Conservation (phyloP, 2,888 invertebrate genomes). For the Eupithecia inturbata region DNA sequence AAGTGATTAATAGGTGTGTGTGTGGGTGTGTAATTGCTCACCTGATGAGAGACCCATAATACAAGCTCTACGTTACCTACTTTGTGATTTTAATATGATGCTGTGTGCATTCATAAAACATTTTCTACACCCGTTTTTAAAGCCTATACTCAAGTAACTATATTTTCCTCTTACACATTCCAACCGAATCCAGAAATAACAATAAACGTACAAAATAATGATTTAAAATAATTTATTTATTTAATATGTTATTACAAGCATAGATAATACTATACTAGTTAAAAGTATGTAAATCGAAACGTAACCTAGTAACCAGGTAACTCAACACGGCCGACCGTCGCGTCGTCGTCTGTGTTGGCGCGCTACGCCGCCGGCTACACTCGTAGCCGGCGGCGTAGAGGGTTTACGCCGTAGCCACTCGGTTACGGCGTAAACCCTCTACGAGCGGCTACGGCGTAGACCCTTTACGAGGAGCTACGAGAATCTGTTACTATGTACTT, state of each 20-base stretch:
- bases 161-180: background rate
- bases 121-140: background rate
- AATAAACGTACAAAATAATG: background rate
- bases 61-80: too few species aligned
- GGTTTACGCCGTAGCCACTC: too few species aligned
- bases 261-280: too few species aligned
- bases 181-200: background rate
- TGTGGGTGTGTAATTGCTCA: too few species aligned
- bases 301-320: conserved; percentile 20
- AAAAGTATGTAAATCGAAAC: background rate
- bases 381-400: too few species aligned
- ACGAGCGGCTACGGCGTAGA: conserved; percentile 32
- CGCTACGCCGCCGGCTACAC: conserved; percentile 30
- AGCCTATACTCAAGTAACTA: background rate
- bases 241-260: too few species aligned
- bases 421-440: conserved; percentile 32
- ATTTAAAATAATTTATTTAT: background rate
- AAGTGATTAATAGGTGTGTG: too few species aligned
- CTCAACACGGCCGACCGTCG: conserved; percentile 13
- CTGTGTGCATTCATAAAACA: background rate
- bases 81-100: too few species aligned
- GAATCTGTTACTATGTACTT: background rate
- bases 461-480: conserved; percentile 25
- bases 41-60: too few species aligned
- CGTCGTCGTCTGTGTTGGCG: conserved; percentile 3